Evolutionary conservation across 2,113 vertebrate species (phyloP), one percentile per base, ranked within the genome.

Genomic region (Pollachius pollachius): DNA sequence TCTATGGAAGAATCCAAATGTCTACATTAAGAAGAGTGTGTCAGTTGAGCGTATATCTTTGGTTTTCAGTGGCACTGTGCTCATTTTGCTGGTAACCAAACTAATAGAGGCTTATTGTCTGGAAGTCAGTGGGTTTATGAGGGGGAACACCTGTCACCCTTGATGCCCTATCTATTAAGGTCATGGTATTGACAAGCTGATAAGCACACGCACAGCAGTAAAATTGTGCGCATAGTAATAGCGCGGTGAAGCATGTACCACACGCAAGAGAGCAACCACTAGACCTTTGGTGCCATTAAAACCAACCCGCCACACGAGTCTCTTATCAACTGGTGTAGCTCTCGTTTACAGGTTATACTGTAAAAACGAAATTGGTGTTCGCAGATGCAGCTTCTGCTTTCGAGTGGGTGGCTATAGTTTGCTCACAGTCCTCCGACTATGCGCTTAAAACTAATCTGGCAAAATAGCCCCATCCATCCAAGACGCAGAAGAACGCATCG

Each of bases 231-330:
- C 5, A 67, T 52, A 15, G 15, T 19, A 16, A 15, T 76, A 73
- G 76, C 70, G 71, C 19, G 27, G 19, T 67, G 52, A 21, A 73
- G 19, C 66, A 68, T 67, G 67, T 34, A 2, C 30, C 9, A 16
- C 77, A 84, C 75, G 77, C 83, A 77, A 52, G 60, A 69, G 67
- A 65, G 81, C 81, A 80, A 74, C 68, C 69, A 68, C 71, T 68
- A 78, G 81, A 92, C 87, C 82, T 86, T 83, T 85, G 85, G 70
- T 74, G 74, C 85, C 85, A 83, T 71, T 89, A 83, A 69, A 82
- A 25, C 66, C 71, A n/a, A 64, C 52, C 52, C 59, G n/a, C 58
- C 1, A 64, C 64, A 59, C 76, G 34, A 23, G 69, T 74, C 67
- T 70, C 68, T 82, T 82, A 81, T 87, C 80, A 71, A 16, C 65